Evolutionary conservation across 2,797 vertebrate genomes (phyloP).

Genomic region (Mormyrus hasselquistii): DNA sequence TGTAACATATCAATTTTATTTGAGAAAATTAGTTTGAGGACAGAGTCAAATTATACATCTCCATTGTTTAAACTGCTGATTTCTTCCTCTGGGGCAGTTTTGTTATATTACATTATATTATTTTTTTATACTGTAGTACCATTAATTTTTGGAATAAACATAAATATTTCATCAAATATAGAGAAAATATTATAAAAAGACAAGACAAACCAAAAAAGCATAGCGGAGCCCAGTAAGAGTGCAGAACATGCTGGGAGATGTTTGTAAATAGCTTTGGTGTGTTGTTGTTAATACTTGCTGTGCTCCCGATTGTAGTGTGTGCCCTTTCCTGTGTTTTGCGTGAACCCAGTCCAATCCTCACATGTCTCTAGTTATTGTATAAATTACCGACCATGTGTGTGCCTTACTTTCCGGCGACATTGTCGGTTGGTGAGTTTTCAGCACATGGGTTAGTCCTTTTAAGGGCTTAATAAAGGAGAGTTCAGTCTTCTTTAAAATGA

Average conservation of each 20-base stretch:
- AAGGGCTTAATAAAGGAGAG: neutral
- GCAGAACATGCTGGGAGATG: neutral
- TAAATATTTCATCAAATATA: neutral
- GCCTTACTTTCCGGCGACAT: neutral
- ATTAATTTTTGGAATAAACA: neutral
- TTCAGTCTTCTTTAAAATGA: neutral
- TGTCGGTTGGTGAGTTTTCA: neutral
- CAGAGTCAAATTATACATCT: neutral
- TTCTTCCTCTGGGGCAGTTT: neutral
- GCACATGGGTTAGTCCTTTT: neutral
- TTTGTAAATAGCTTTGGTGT: neutral
- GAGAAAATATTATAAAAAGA: neutral
- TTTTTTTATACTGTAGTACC: neutral
- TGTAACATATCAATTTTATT: neutral
- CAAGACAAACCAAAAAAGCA: neutral
- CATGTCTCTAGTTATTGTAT: neutral
- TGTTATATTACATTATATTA: neutral
- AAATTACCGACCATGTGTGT: neutral
- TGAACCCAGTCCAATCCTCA: neutral
- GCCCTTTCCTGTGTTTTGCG: neutral
- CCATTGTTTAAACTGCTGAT: neutral
- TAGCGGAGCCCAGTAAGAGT: neutral
- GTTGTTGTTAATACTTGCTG: neutral
- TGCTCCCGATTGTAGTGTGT: neutral
- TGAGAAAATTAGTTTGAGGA: neutral